Base-by-base conservation (phyloP, 2,888 invertebrate species). In the Dicyrtoma fusca region DNA sequence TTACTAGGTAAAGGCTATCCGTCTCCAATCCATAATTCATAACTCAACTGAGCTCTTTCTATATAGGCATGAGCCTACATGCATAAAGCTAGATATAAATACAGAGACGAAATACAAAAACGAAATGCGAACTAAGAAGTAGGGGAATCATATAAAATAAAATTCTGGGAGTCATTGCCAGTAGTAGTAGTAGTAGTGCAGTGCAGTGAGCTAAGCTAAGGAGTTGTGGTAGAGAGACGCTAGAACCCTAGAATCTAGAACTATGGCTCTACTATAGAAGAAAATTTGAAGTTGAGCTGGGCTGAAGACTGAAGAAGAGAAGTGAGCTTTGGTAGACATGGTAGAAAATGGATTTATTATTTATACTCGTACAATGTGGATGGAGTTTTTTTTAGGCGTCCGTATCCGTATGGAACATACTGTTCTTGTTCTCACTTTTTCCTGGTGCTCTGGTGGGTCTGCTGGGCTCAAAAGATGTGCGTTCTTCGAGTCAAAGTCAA, bases 261-360 rank as follows among this genome's bases (percentile, higher is more conserved):
- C 34, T 34, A 5, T 34, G 8, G 34, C 34, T 34, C 8, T 34
- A 8, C 34, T 5, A 34, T 44, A 11, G 61, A 44, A 61, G 42
- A 61, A 61, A 51, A n/a, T n/a, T 55, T 55, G 21, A 55, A 55
- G 23, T 55, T 6, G 23, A 55, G 23, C 55, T 21, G 8, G 13
- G 13, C 14, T 21, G 6, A 63, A 23, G 44, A 17, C 42, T 62
- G 34, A 10, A n/a, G n/a, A n/a, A n/a, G n/a, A n/a, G n/a, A n/a
- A n/a, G n/a, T n/a, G n/a, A n/a, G n/a, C n/a, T n/a, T n/a, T n/a
- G n/a, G n/a, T n/a, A n/a, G 53, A 34, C 55, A 63, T 63, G 45
- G 63, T 63, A 55, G 66, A 51, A 66, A 66, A 66, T 66, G 49
- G 66, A 66, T 66, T 66, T 66, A 66, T 66, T 66, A 66, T 66